Percentiles rank a stretch among this genome's conserved stretches.
Evolutionary conservation across 2,888 invertebrate genomes (phyloP).

Genomic region (Portevinia maculata): DNA sequence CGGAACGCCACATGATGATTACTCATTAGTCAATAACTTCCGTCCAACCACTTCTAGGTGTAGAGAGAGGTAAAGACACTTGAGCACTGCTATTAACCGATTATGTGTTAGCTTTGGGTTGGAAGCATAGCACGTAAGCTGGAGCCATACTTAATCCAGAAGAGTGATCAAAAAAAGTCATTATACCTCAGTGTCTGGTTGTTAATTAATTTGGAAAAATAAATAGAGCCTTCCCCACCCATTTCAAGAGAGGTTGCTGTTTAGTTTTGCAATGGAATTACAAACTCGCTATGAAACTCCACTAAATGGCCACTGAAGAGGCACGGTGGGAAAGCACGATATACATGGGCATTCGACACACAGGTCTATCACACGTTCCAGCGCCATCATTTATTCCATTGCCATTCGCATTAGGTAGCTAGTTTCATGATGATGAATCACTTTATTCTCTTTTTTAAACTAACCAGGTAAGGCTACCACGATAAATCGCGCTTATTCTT

Average conservation of each 20-base stretch:
- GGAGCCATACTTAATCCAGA: constrained; percentile 17
- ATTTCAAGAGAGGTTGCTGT: background rate
- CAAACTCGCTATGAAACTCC: constrained; percentile 23
- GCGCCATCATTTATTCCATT: constrained; percentile 53
- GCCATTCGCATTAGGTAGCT: constrained; percentile 44
- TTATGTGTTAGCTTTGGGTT: constrained; percentile 59
- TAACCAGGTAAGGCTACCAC: constrained; percentile 27
- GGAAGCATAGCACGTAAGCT: constrained; percentile 23
- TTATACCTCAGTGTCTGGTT: constrained; percentile 29
- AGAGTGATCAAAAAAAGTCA: constrained; percentile 35
- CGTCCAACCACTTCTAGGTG: constrained; percentile 26
- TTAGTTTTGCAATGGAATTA: constrained; percentile 25
- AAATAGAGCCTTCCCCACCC: background rate
- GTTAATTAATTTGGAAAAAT: constrained; percentile 64
- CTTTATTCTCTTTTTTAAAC: constrained; percentile 30
- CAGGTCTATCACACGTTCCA: constrained; percentile 11
- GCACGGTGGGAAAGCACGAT: background rate
- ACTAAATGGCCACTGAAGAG: constrained; percentile 34
- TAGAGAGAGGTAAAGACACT: background rate
- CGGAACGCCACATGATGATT: constrained; percentile 51
- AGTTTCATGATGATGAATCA: constrained; percentile 58
- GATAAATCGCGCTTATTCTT: constrained; percentile 26
- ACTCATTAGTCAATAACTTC: constrained; percentile 71
- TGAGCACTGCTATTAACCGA: constrained; percentile 18
- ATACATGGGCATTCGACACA: background rate